These are phyloP conservation scores for Trichonephila clavata DNA, from an alignment of 1,140 invertebrate genomes.

Conservation along the genomic window DNA sequence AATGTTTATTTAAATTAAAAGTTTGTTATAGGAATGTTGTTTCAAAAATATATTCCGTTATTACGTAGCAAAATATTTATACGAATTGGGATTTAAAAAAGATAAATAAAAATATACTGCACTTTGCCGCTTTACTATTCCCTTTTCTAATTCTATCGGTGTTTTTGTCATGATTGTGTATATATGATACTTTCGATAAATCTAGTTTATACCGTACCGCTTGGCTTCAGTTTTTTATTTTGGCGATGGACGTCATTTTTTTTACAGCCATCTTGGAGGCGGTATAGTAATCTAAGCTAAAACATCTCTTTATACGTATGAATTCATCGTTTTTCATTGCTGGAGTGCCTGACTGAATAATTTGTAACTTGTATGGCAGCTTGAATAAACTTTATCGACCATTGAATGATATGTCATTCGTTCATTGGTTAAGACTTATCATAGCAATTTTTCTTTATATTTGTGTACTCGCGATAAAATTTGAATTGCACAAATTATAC, in stretches of 20 bases:
- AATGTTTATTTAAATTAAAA: not conserved
- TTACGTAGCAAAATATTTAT: no score
- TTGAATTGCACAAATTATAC: not conserved
- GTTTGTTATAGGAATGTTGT: not conserved
- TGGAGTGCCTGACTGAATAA: constrained; percentile 24
- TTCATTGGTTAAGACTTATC: not conserved
- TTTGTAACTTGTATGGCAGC: constrained; percentile 28
- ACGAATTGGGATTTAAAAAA: no score
- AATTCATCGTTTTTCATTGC: not conserved
- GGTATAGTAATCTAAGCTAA: constrained; percentile 6
- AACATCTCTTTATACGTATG: constrained; percentile 1
- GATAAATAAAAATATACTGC: no score
- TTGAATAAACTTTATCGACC: not conserved
- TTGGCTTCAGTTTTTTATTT: not conserved
- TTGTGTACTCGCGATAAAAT: not conserved
- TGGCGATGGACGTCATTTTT: not conserved
- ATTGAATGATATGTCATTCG: not conserved
- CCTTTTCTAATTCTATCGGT: not conserved
- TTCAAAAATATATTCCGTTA: not conserved
- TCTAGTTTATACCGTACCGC: not conserved
- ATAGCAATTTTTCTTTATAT: not conserved
- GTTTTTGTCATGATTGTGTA: constrained; percentile 1
- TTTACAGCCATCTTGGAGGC: not conserved
- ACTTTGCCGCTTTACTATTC: not conserved
- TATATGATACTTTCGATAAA: not conserved